Percentiles rank a stretch among this genome's conserved stretches.
These are phyloP conservation scores for Lemur catta DNA, from an alignment of 2,797 vertebrate species.

Conservation along the genomic window DNA sequence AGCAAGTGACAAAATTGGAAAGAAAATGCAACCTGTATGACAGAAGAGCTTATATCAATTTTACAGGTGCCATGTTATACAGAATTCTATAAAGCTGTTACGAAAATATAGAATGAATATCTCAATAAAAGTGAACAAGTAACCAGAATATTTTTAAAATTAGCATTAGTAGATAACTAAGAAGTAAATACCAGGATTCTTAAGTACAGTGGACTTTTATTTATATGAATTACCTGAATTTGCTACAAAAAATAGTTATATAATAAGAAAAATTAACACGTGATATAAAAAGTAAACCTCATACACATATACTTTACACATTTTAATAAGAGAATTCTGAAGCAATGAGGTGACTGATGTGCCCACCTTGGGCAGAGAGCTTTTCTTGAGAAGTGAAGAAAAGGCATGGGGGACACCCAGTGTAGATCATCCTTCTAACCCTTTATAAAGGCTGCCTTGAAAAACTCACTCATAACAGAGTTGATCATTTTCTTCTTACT, in stretches of 20 bases:
- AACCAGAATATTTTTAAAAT: background rate
- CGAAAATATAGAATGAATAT: background rate
- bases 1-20: slow-evolving; percentile 35
- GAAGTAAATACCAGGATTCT: background rate
- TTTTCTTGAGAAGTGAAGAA: background rate
- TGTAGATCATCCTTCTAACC: background rate
- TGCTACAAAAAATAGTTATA: background rate
- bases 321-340: background rate
- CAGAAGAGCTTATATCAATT: background rate
- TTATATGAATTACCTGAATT: background rate
- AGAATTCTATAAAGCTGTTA: background rate
- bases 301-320: background rate
- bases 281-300: background rate
- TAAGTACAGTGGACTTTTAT: background rate
- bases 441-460: background rate
- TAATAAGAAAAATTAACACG: background rate
- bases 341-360: background rate
- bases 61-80: background rate
- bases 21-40: background rate
- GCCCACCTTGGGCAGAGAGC: background rate
- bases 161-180: background rate
- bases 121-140: background rate
- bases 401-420: background rate
- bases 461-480: background rate
- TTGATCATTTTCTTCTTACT: background rate